Evolutionary conservation across 2,113 vertebrate species (phyloP).

Genomic region (Sialia sialis): DNA sequence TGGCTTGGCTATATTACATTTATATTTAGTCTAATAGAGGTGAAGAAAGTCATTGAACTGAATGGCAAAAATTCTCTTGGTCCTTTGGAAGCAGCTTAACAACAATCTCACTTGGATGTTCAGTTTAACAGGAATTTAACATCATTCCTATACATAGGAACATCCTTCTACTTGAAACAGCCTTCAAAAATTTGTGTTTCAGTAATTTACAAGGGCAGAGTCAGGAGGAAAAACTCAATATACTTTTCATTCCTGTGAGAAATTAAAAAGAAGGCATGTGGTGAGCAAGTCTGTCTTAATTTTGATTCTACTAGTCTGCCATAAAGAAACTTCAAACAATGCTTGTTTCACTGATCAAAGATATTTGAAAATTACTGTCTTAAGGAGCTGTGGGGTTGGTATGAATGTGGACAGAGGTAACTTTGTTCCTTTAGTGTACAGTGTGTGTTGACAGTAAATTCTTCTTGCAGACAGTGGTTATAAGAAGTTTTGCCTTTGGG

Average conservation of each 20-base stretch:
- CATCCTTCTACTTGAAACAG: conserved; percentile 1
- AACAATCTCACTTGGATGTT: not conserved
- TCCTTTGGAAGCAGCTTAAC: conserved; percentile 26
- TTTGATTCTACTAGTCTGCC: not conserved
- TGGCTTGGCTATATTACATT: conserved; percentile 44
- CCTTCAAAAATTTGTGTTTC: not conserved
- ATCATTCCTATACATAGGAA: not conserved
- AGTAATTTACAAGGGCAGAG: not conserved
- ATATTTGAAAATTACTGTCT: not conserved
- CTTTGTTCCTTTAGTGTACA: not conserved
- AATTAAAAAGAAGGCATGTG: conserved; percentile 2
- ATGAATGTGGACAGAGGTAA: not conserved
- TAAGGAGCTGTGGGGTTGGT: not conserved
- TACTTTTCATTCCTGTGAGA: not conserved
- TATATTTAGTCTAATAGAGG: conserved; percentile 47
- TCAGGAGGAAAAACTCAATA: not conserved
- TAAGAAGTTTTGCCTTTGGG: not conserved
- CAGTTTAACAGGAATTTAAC: conserved; percentile 28
- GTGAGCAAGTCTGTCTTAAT: not conserved
- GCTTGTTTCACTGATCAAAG: not conserved
- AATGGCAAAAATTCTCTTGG: conserved; percentile 33
- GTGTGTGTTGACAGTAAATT: not conserved
- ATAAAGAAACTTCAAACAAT: conserved; percentile 1
- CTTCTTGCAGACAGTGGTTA: not conserved
- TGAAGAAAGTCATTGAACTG: conserved; percentile 50